Evolutionary conservation across 2,797 vertebrate species (phyloP).

Genomic region (Adelosebastes latens): DNA sequence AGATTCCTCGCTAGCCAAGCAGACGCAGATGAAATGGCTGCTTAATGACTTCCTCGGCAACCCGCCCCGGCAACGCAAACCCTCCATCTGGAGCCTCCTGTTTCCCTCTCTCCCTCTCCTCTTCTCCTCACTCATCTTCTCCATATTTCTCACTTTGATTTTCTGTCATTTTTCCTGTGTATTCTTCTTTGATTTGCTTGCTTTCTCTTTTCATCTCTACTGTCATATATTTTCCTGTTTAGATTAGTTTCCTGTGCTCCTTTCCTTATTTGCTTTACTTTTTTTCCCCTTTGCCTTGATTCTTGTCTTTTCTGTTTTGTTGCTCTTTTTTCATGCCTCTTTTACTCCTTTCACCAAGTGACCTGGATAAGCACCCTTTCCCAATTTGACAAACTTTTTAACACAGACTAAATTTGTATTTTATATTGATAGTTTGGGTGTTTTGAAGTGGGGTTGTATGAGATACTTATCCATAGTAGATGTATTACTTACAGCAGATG

Average conservation of each 20-base stretch:
- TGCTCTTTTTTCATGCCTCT: background rate
- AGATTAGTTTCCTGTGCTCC: background rate
- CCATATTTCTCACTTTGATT: conserved; percentile 52
- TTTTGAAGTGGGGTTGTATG: too few species aligned
- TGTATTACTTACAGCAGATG: too few species aligned
- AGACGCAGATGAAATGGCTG: conserved; percentile 83
- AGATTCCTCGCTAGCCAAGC: conserved; percentile 81
- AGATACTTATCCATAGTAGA: too few species aligned
- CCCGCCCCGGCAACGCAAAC: conserved; percentile 74
- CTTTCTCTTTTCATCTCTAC: conserved; percentile 27
- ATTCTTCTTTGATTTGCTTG: conserved; percentile 30
- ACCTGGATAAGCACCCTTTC: background rate
- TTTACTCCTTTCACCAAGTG: background rate
- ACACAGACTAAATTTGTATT: background rate
- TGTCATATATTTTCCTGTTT: background rate
- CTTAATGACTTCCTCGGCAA: conserved; percentile 84
- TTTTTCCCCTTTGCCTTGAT: background rate
- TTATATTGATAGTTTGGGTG: too few species aligned
- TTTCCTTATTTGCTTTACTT: background rate
- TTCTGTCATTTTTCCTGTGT: conserved; percentile 23
- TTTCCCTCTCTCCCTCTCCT: conserved; percentile 35
- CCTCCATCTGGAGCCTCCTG: conserved; percentile 81
- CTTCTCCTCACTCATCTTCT: conserved; percentile 11
- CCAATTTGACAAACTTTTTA: background rate
- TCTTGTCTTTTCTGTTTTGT: background rate